These are phyloP conservation scores for Esox masquinongy DNA, from an alignment of 2,797 vertebrate species.

Conservation along the genomic window DNA sequence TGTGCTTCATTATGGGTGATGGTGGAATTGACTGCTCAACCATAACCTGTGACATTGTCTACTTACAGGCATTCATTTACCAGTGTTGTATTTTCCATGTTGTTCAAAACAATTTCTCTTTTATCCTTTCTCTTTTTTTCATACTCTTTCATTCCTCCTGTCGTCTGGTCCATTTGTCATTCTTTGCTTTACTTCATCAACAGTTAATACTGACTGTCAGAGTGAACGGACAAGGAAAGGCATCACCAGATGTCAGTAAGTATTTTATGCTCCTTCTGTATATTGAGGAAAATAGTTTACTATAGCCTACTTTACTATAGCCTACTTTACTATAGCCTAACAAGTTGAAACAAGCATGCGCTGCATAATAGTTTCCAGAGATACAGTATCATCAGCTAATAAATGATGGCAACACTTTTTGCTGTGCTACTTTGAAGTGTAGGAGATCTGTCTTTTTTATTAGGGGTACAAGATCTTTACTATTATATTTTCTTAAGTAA, in stretches of 20 bases:
- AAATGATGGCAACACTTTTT: no score
- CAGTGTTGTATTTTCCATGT: neutral
- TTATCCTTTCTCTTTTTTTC: neutral
- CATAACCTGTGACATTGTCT: slow-evolving; percentile 34
- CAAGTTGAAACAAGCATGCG: no score
- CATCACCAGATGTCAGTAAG: no score
- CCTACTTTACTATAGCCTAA: no score
- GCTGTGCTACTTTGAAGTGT: neutral
- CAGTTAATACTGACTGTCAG: neutral
- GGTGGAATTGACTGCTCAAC: slow-evolving; percentile 46
- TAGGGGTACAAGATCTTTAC: neutral
- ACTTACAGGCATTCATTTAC: neutral
- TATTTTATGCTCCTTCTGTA: no score
- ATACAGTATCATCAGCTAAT: no score
- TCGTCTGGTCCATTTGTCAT: neutral
- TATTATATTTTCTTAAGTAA: neutral
- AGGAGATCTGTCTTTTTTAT: neutral
- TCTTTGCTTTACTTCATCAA: neutral
- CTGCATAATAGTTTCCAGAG: no score
- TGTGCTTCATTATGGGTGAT: slow-evolving; percentile 45
- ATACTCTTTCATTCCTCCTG: neutral
- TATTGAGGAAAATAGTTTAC: no score
- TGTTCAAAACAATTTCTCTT: neutral
- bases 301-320: no score
- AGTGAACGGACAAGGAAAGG: neutral